Evolutionary conservation across 2,797 vertebrate genomes (phyloP).

Genomic region (Neopelma chrysocephalum): DNA sequence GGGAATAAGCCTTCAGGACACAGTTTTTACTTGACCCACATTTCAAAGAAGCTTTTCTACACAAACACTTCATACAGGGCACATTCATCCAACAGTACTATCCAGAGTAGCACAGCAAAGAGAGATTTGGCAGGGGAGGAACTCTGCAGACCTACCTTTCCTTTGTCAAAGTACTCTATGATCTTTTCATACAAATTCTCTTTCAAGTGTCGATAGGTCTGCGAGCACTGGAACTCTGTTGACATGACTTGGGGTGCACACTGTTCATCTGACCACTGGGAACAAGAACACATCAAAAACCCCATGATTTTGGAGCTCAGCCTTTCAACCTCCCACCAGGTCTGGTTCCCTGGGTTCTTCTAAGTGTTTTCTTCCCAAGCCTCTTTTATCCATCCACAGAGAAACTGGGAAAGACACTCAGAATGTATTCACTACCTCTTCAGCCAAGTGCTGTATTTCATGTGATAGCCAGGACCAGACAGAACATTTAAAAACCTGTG

Average conservation of each 20-base stretch:
- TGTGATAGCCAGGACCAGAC: neutral
- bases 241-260: conserved; percentile 89
- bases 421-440: neutral
- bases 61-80: neutral
- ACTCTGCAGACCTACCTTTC: conserved; percentile 83
- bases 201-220: conserved; percentile 94
- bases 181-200: conserved; percentile 92
- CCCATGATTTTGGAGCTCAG: neutral
- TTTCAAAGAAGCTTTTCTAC: conserved; percentile 7
- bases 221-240: conserved; percentile 85
- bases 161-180: conserved; percentile 98
- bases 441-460: neutral
- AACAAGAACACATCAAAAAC: neutral
- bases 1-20: neutral
- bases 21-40: neutral
- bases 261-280: conserved; percentile 93
- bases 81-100: neutral
- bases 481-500: neutral
- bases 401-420: neutral
- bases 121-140: neutral
- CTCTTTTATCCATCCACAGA: neutral
- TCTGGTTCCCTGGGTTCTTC: neutral
- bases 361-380: neutral
- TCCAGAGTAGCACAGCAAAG: neutral
- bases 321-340: neutral